phyloP scores from a whole-genome alignment of 1,140 invertebrate genomes.

The Phthorimaea operculella region DNA sequence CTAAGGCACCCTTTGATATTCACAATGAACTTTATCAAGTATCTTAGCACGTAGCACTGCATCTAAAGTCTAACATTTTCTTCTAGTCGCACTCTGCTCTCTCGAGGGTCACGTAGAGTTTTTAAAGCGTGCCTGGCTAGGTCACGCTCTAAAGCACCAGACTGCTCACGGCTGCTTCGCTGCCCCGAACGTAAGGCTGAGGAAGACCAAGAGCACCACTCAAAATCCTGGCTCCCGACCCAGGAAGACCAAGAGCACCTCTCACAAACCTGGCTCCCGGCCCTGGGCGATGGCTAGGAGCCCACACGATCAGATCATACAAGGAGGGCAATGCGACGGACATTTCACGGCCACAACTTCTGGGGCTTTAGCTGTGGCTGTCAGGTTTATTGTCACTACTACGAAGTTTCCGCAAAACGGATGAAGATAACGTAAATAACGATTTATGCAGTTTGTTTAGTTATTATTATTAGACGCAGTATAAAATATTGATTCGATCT shows the following conservation, averaged over 20 bases:
- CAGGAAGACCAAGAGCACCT: neutral
- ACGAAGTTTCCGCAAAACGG: no score
- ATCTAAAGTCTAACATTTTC: neutral
- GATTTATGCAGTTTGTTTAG: no score
- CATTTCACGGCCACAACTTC: neutral
- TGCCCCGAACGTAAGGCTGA: neutral
- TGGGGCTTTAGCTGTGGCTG: neutral
- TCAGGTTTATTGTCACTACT: neutral
- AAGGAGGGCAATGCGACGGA: neutral
- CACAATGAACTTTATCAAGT: neutral
- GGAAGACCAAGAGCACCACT: neutral
- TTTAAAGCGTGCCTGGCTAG: constrained; percentile 28
- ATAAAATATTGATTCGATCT: no score
- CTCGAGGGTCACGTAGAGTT: constrained; percentile 31
- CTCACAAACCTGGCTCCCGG: neutral
- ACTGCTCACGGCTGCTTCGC: constrained; percentile 32
- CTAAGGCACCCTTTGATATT: neutral
- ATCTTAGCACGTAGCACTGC: no score
- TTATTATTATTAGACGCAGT: no score
- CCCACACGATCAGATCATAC: no score
- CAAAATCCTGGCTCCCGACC: neutral
- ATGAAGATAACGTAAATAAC: no score
- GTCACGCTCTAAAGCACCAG: constrained; percentile 24
- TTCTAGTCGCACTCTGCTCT: constrained; percentile 34
- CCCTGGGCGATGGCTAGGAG: no score